Base-by-base conservation (phyloP, 1,140 invertebrate species). In the Palaemon carinicauda region DNA sequence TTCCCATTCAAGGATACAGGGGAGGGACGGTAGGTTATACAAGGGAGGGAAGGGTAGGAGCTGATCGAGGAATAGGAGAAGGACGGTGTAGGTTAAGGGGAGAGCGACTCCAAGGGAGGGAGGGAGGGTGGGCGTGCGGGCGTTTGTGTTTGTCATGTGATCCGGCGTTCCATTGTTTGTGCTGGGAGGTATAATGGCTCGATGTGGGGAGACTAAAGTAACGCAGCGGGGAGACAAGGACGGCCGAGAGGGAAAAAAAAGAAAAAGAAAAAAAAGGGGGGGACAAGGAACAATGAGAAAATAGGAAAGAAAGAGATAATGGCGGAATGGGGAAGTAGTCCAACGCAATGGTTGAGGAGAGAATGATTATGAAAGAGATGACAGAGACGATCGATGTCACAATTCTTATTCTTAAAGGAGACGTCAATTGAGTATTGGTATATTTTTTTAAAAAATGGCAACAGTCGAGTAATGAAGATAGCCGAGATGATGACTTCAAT, bases 71-170 rank as follows among this genome's bases (percentile, higher is more conserved):
- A 10, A 50, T 19, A 21, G 41, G 73, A n/a, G 14, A 50, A 50
- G 73, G 17, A 21, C 7, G n/a, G 0, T 14, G 17, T 21, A 3
- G 51, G 51, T 21, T 50, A 1, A 5, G 29, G 29, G 51, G 29
- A 3, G 51, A 21, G 1, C 14, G 27, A 0, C n/a, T n/a, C n/a
- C n/a, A n/a, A n/a, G n/a, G n/a, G n/a, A n/a, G n/a, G n/a, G n/a
- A n/a, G n/a, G n/a, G n/a, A 7, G 31, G 31, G 29, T 0, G 29
- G 1, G 27, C 21, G 80, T 29, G 33, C n/a, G 80, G 52, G 56
- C 33, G 80, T 56, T 65, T 81, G 80, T 71, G 80, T 81, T 81
- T 81, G 80, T 81, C 60, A 81, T 81, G 80, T 81, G 80, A 81
- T 81, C 80, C 51, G 31, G 60, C 7, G 33, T 50, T 69, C 80